Evolutionary conservation across 1,140 invertebrate species (phyloP).

Genomic region (Nylanderia fulva): DNA sequence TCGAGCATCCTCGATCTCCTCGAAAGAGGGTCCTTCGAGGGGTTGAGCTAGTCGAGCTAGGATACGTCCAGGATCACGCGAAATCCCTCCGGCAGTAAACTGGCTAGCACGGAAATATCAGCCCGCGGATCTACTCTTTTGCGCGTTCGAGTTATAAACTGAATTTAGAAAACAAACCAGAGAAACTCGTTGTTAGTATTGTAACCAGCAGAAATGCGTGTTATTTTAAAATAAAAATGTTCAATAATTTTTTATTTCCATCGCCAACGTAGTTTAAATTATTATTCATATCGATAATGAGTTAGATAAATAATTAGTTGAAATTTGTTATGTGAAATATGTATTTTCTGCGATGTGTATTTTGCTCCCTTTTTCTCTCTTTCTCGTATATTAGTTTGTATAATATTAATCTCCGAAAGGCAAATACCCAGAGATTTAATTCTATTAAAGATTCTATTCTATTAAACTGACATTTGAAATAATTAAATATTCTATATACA

Average conservation of each 20-base stretch:
- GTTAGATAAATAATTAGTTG: too few relatives aligned
- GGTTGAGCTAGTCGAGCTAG: conserved; percentile 77
- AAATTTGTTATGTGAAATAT: too few relatives aligned
- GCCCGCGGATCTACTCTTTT: conserved; percentile 61
- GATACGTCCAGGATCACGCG: conserved; percentile 80
- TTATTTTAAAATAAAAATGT: not conserved
- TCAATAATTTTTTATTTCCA: not conserved
- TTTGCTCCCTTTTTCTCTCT: too few relatives aligned
- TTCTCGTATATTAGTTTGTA: too few relatives aligned
- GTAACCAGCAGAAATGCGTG: not conserved
- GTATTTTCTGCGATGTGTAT: too few relatives aligned
- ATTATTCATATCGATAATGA: too few relatives aligned
- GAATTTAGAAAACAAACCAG: conserved; percentile 8
- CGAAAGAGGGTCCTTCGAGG: conserved; percentile 68
- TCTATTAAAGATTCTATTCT: too few relatives aligned
- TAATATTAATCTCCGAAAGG: too few relatives aligned
- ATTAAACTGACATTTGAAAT: too few relatives aligned
- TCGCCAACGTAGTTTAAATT: not conserved
- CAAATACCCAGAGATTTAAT: too few relatives aligned
- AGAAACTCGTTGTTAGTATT: not conserved
- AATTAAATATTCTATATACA: too few relatives aligned
- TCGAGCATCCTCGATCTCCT: conserved; percentile 80
- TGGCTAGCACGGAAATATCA: conserved; percentile 74
- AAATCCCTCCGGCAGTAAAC: conserved; percentile 72
- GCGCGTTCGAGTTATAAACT: conserved; percentile 5